Conservation (phyloP, 2,797 vertebrate genomes). For the Acanthopagrus latus region DNA sequence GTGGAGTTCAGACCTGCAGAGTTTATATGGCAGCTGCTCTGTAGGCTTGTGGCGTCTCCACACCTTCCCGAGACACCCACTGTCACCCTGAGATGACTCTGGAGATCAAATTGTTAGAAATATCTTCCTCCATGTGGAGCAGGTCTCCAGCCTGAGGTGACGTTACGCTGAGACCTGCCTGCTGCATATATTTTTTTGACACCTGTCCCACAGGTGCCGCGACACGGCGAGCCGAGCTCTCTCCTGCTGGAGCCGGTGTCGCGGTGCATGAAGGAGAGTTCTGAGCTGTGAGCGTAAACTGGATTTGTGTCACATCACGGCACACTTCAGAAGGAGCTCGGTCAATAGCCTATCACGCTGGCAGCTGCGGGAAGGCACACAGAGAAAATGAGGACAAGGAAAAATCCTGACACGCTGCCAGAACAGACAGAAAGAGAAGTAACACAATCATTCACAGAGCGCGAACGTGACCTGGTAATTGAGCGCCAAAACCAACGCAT, state of each 20-base stretch:
- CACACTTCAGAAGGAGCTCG: slow-evolving; percentile 70
- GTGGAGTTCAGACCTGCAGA: too few species aligned
- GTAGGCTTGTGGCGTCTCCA: not conserved
- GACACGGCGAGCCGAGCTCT: slow-evolving; percentile 50
- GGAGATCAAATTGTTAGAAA: slow-evolving; percentile 24
- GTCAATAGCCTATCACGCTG: slow-evolving; percentile 64
- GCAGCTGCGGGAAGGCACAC: slow-evolving; percentile 59
- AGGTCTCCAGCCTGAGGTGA: slow-evolving; percentile 21
- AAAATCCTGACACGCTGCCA: slow-evolving; percentile 59
- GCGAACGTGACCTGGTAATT: slow-evolving; percentile 66
- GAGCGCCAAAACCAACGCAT: slow-evolving; percentile 55
- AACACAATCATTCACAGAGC: slow-evolving; percentile 64
- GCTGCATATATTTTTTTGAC: slow-evolving; percentile 49
- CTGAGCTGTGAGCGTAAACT: slow-evolving; percentile 60
- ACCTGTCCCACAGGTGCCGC: slow-evolving; percentile 52
- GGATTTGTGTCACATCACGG: slow-evolving; percentile 67
- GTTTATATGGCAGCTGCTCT: not conserved
- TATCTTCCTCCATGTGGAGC: slow-evolving; percentile 11
- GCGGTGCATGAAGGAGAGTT: slow-evolving; percentile 40
- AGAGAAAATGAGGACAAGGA: slow-evolving; percentile 66
- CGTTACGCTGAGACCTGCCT: slow-evolving; percentile 32
- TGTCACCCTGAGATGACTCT: not conserved
- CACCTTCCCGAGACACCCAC: not conserved
- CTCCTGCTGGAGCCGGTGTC: slow-evolving; percentile 34
- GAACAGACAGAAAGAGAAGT: slow-evolving; percentile 57